Conservation (phyloP, 2,888 invertebrate species). For the Cheiracanthium punctorium region DNA sequence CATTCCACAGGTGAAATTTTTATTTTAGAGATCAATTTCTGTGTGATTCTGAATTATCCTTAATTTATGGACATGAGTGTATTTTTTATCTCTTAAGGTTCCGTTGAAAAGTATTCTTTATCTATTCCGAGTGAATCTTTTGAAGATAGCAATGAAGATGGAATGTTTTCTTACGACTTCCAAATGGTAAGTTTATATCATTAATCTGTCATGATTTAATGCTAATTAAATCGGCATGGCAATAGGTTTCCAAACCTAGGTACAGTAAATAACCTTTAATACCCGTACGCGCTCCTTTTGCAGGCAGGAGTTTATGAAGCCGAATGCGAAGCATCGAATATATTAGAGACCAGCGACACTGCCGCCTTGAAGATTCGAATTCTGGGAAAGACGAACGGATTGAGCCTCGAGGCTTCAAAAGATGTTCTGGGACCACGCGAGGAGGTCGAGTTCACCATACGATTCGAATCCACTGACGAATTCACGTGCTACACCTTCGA, state of each 20-base stretch:
- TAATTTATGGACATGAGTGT: no score
- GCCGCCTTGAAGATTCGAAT: slow-evolving; percentile 30
- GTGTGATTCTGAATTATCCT: no score
- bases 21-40: no score
- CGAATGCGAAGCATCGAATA: slow-evolving; percentile 36
- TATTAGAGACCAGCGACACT: slow-evolving; percentile 41
- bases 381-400: not conserved
- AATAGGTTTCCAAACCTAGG: no score
- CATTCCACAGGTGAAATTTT: no score
- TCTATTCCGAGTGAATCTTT: not conserved
- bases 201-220: no score
- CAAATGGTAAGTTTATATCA: slow-evolving; percentile 41
- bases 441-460: slow-evolving; percentile 36
- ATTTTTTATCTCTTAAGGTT: slow-evolving; percentile 9
- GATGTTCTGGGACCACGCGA: slow-evolving; percentile 15
- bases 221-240: no score
- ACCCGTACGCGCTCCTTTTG: no score
- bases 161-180: not conserved
- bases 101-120: slow-evolving; percentile 34
- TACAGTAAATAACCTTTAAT: no score
- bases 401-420: slow-evolving; percentile 17
- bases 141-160: slow-evolving; percentile 6
- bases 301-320: slow-evolving; percentile 36
- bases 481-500: slow-evolving; percentile 51
- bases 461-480: slow-evolving; percentile 21